Percentiles rank a stretch among this genome's conserved stretches.
Conservation (phyloP, 2,113 vertebrate species). For the Malurus alboscapulatus region DNA sequence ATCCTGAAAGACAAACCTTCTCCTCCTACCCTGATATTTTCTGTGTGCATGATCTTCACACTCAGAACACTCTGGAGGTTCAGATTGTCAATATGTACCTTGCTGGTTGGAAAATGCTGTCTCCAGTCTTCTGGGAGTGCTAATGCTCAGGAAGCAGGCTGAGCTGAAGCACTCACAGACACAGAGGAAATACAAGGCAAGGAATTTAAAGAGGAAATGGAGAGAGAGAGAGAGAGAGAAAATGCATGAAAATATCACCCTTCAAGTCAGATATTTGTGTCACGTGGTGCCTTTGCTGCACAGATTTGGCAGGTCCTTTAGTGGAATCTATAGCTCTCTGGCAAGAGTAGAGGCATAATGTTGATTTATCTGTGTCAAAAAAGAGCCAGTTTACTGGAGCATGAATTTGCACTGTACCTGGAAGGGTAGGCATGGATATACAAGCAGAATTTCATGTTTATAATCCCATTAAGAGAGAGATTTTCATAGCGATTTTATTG, state of each 20-base stretch:
- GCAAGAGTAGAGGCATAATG: background rate
- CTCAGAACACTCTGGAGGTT: background rate
- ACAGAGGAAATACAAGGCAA: background rate
- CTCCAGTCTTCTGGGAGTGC: background rate
- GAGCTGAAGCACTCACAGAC: background rate
- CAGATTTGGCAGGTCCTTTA: background rate
- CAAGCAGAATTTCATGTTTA: background rate
- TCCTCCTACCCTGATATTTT: background rate
- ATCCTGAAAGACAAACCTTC: background rate
- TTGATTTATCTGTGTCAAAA: background rate
- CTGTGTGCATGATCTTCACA: background rate
- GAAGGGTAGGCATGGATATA: background rate
- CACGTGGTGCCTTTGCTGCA: background rate
- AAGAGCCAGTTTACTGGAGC: background rate
- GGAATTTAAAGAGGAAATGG: background rate
- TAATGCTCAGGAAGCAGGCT: background rate
- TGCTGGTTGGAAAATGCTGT: background rate
- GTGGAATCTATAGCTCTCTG: background rate
- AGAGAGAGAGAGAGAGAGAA: background rate
- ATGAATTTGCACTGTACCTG: background rate
- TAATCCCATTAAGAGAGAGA: background rate
- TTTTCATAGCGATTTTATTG: background rate
- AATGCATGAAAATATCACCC: background rate
- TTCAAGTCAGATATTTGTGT: background rate
- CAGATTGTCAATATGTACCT: slow-evolving; percentile 11